Percentiles rank a stretch among this genome's conserved stretches.
Conservation (phyloP, 2,888 invertebrate genomes). For the Drosophila mimetica region DNA sequence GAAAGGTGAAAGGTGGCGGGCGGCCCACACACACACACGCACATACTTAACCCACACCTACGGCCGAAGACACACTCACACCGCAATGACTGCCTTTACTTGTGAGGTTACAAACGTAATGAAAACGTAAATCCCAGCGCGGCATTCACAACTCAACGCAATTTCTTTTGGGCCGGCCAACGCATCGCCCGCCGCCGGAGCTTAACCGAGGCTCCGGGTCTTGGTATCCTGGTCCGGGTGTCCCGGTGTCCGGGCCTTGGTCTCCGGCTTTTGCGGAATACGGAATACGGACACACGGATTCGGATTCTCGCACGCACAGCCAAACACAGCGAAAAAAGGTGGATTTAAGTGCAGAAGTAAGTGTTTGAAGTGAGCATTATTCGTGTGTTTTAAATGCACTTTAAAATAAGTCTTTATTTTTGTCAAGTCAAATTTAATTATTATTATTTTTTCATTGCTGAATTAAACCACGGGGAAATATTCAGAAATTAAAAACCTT, state of each 20-base stretch:
- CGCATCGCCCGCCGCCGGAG: slow-evolving; percentile 45
- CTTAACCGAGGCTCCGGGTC: slow-evolving; percentile 52
- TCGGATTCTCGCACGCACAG: slow-evolving; percentile 18
- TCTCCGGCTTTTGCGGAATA: slow-evolving; percentile 37
- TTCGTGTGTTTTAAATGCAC: neutral
- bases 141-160: slow-evolving; percentile 77
- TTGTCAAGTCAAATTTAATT: no score
- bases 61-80: slow-evolving; percentile 2
- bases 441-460: no score
- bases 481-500: no score
- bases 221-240: slow-evolving; percentile 42
- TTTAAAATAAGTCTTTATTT: neutral
- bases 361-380: neutral
- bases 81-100: slow-evolving; percentile 31
- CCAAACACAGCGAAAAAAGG: slow-evolving; percentile 2
- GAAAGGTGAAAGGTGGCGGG: slow-evolving; percentile 42
- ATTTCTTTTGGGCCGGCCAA: slow-evolving; percentile 58
- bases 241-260: slow-evolving; percentile 40
- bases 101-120: slow-evolving; percentile 66
- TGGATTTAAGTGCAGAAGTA: neutral
- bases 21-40: slow-evolving; percentile 13
- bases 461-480: no score
- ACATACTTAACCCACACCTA: slow-evolving; percentile 4
- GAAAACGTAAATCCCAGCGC: slow-evolving; percentile 76
- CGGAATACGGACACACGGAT: neutral